phyloP scores from a whole-genome alignment of 2,113 vertebrate genomes.

The Laticauda colubrina region DNA sequence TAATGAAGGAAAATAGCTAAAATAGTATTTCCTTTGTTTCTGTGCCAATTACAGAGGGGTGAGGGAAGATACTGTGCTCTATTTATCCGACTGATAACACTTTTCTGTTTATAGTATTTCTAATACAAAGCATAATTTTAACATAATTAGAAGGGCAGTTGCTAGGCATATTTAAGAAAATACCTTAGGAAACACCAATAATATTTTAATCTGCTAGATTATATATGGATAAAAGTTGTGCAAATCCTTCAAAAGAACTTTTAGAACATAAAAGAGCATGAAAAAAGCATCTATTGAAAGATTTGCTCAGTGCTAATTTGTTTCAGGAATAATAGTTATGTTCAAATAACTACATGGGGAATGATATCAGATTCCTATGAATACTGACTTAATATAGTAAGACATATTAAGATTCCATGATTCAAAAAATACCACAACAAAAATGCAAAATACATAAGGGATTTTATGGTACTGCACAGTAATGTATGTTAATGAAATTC shows the following conservation, averaged over 20 bases:
- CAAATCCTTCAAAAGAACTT: background rate
- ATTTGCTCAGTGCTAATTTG: background rate
- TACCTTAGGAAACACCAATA: background rate
- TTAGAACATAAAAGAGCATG: background rate
- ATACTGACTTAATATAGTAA: background rate
- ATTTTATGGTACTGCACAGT: background rate
- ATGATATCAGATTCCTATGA: background rate
- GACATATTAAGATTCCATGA: background rate
- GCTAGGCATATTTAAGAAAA: background rate
- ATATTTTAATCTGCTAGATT: background rate
- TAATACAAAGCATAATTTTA: background rate
- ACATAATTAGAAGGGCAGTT: background rate
- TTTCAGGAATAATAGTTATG: background rate
- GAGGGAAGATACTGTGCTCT: background rate
- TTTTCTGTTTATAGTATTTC: background rate
- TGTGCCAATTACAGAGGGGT: background rate
- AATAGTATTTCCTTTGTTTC: background rate
- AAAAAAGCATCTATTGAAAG: background rate
- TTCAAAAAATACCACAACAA: background rate
- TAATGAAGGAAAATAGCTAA: background rate
- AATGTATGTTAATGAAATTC: slow-evolving; percentile 7
- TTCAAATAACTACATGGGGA: background rate
- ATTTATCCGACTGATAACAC: background rate
- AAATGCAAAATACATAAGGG: background rate
- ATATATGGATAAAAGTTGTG: background rate